phyloP scores from a whole-genome alignment of 2,797 vertebrate genomes.

The Choloepus didactylus region DNA sequence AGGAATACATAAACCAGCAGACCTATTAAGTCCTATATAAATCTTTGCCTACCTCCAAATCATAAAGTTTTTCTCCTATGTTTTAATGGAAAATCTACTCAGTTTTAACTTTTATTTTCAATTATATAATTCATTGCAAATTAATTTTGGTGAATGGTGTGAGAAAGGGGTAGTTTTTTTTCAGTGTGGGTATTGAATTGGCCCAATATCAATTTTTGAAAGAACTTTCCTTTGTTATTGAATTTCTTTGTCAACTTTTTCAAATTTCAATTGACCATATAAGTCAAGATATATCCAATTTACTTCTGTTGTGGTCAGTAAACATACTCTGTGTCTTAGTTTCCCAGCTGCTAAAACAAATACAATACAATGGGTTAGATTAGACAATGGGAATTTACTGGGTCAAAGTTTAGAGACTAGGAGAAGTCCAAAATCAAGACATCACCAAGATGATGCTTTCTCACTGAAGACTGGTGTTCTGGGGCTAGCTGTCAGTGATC shows the following conservation, averaged over 20 bases:
- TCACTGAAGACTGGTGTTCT: too few species aligned
- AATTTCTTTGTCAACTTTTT: not conserved
- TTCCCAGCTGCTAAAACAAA: too few species aligned
- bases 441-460: too few species aligned
- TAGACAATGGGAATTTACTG: too few species aligned
- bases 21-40: not conserved
- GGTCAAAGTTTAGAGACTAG: too few species aligned
- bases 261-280: not conserved
- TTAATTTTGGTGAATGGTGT: not conserved
- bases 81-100: not conserved
- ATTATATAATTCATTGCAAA: not conserved
- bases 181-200: not conserved
- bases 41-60: not conserved
- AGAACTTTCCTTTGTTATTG: too few species aligned
- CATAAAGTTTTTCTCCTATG: not conserved
- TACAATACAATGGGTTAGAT: too few species aligned
- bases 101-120: not conserved
- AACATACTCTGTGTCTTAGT: not conserved
- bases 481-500: too few species aligned
- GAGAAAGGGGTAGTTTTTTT: not conserved
- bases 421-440: too few species aligned
- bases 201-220: not conserved
- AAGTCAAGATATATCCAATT: not conserved
- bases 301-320: not conserved
- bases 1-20: too few species aligned